A percentile compares a stretch with the other conserved stretches of the same genome.
phyloP scores from a whole-genome alignment of 2,888 invertebrate genomes.

The Meta bourneti region DNA sequence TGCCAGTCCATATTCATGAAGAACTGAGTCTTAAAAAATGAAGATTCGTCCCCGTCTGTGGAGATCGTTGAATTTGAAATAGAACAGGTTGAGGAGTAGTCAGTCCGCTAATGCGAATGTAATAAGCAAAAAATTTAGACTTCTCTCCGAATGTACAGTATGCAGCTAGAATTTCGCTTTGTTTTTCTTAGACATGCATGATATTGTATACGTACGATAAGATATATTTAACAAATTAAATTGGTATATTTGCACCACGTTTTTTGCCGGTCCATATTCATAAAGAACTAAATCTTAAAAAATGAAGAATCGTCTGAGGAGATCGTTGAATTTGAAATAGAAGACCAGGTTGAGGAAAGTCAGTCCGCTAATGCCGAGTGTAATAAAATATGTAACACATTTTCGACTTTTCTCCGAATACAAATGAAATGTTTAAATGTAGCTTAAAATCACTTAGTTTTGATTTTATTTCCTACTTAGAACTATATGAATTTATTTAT shows the following conservation, averaged over 20 bases:
- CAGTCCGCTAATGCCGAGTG: conserved; percentile 59
- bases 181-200: background rate
- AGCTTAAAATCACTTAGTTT: too few relatives aligned
- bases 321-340: conserved; percentile 41
- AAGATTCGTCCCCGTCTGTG: conserved; percentile 14
- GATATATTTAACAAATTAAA: conserved; percentile 9
- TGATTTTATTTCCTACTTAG: too few relatives aligned
- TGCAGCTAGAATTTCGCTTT: background rate
- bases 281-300: conserved; percentile 46
- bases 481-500: too few relatives aligned
- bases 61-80: conserved; percentile 47
- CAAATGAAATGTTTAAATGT: too few relatives aligned
- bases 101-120: conserved; percentile 60
- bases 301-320: conserved; percentile 3
- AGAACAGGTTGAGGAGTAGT: conserved; percentile 19
- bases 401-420: background rate
- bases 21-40: conserved; percentile 23
- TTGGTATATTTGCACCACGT: conserved; percentile 32
- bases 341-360: conserved; percentile 14
- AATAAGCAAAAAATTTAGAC: background rate
- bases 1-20: conserved; percentile 74
- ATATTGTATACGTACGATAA: background rate
- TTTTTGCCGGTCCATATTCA: conserved; percentile 69
- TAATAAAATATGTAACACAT: conserved; percentile 1
- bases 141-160: background rate